Base-by-base conservation (phyloP, 2,113 vertebrate species). In the Campylomormyrus tamandua region DNA sequence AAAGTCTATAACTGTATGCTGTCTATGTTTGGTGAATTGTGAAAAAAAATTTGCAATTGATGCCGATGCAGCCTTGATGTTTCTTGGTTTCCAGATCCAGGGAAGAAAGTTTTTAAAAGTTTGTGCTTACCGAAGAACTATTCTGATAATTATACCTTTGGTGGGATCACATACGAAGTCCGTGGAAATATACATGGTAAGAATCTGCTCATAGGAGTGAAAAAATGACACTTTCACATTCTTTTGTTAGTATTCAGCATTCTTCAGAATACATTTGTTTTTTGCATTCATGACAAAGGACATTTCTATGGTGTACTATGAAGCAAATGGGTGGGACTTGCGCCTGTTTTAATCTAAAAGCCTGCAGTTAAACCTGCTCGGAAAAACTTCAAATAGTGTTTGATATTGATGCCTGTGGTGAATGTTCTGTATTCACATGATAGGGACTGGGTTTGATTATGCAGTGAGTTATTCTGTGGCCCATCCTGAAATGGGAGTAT, bases 81-180 rank as follows among this genome's bases (percentile, higher is more conserved):
- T 7, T 89, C 8, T 87, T 89, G 35, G 87, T 85, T 35, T 27
- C 11, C 89, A 96, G 96, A 92, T 90, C 49, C 93, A 93, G 93
- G 95, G 87, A 90, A 91, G 92, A 93, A 49, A 5, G 92, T 96
- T 84, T 96, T 94, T 90, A 92, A 93, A 92, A 99, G 98, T 92
- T 96, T 97, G 74, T 99, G 98, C 92, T 95, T 99, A 91, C 98
- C 97, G 0, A 97, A 94, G 93, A 95, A 95, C 87, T 93, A 97
- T 92, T 96, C 95, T 87, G 97, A 95, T 49, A 96, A 98, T 58
- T 99, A 98, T 97, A 96, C 96, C 89, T 99, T 99, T 1, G 97
- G 97, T 86, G 98, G 97, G 21, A 90, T 96, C 84, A 97, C 95
- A 66, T 99, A 99, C 90, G 94, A 88, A 88, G 97, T 99, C 93